phyloP scores from a whole-genome alignment of 2,113 vertebrate genomes.

The Esox niger region DNA sequence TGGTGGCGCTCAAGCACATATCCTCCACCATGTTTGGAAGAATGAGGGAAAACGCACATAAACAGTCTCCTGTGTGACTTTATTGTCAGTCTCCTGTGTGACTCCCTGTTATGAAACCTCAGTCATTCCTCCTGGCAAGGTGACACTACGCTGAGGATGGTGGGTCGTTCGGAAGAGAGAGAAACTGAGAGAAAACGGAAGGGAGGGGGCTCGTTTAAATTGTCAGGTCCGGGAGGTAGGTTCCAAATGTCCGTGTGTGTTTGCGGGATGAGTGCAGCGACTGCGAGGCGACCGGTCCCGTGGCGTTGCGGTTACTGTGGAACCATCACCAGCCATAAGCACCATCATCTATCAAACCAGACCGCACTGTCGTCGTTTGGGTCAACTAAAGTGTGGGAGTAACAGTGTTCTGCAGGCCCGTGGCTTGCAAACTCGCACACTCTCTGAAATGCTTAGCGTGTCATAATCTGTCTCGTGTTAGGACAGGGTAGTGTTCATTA shows the following conservation, averaged over 20 bases:
- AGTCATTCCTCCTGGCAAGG: neutral
- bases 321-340: conserved; percentile 58
- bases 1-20: neutral
- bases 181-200: neutral
- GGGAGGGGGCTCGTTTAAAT: conserved; percentile 42
- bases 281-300: conserved; percentile 56
- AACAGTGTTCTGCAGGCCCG: no score
- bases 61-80: no score
- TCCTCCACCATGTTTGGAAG: no score
- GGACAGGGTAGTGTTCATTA: no score
- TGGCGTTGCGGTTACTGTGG: conserved; percentile 35
- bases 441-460: no score
- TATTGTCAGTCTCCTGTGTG: no score
- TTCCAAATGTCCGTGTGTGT: conserved; percentile 15
- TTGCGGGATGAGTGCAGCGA: conserved; percentile 23
- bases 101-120: neutral
- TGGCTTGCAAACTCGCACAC: no score
- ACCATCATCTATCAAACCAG: conserved; percentile 63
- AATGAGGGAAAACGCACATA: no score
- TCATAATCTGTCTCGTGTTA: no score
- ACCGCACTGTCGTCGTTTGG: conserved; percentile 26
- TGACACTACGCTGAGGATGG: conserved; percentile 14
- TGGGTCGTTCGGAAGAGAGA: conserved; percentile 19
- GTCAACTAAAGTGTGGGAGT: no score
- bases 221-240: conserved; percentile 19